phyloP scores from a whole-genome alignment of 2,797 vertebrate species.

The Hemitrygon akajei region DNA sequence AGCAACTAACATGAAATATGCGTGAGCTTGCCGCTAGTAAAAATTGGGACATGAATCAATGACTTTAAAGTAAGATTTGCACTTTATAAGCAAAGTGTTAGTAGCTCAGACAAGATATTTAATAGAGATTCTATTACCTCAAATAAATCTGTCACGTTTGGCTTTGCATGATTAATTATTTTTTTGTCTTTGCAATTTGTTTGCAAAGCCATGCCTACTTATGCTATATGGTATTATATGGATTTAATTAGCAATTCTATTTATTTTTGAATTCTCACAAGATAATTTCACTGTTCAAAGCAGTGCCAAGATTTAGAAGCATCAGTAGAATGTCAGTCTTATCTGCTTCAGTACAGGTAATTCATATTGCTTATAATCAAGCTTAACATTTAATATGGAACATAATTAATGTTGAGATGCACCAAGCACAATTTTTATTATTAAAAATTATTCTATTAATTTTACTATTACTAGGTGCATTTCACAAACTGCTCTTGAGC shows the following conservation, averaged over 20 bases:
- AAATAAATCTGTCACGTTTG: neutral
- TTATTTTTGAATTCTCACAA: neutral
- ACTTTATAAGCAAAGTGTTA: neutral
- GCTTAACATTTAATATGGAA: neutral
- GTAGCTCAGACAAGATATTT: constrained; percentile 10
- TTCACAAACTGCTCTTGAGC: neutral
- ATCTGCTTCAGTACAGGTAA: neutral
- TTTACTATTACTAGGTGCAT: too few species aligned
- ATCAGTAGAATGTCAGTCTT: neutral
- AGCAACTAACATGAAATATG: constrained; percentile 28
- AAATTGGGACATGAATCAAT: constrained; percentile 7
- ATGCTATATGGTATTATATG: neutral
- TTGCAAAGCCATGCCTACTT: neutral
- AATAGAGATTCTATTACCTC: constrained; percentile 1
- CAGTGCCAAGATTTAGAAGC: neutral
- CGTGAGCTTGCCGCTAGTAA: neutral
- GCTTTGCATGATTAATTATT: neutral
- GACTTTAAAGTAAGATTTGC: neutral
- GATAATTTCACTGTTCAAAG: neutral
- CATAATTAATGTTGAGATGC: neutral
- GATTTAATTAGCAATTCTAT: neutral
- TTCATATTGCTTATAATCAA: neutral
- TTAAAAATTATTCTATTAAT: neutral
- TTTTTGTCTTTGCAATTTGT: neutral
- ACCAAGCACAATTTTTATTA: neutral